These are phyloP conservation scores for Clistopyga incitator DNA, from an alignment of 2,888 invertebrate genomes.

Conservation along the genomic window DNA sequence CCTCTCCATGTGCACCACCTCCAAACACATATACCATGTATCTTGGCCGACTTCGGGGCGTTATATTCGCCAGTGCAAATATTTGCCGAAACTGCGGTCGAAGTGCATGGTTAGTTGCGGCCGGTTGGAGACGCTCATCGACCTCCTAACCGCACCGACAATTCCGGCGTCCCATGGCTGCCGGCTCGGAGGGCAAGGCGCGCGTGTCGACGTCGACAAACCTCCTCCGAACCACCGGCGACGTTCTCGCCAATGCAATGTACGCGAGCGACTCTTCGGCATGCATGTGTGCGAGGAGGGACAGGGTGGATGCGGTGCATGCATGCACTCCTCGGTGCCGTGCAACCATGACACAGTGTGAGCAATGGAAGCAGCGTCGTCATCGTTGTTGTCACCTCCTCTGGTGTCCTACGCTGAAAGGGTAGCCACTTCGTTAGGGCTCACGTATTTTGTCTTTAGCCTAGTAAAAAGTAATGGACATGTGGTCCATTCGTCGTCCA, in stretches of 20 bases:
- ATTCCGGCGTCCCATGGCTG: conserved; percentile 38
- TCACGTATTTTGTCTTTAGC: conserved; percentile 39
- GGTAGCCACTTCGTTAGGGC: conserved; percentile 55
- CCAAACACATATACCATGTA: neutral
- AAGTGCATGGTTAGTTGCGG: conserved; percentile 23
- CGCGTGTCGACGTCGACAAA: conserved; percentile 9
- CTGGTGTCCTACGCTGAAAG: neutral
- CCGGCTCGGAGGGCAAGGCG: conserved; percentile 21
- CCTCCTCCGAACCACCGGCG: conserved; percentile 12
- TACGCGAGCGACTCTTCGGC: conserved; percentile 11
- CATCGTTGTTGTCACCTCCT: neutral
- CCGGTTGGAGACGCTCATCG: conserved; percentile 39
- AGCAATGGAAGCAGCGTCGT: neutral
- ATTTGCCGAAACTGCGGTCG: conserved; percentile 50
- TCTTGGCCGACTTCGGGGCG: conserved; percentile 24
- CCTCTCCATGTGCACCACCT: neutral
- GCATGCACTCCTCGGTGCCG: conserved; percentile 1
- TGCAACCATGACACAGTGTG: neutral
- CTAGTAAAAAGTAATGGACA: neutral
- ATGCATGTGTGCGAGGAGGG: conserved; percentile 2
- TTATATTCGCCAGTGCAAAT: conserved; percentile 55
- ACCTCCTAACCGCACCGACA: conserved; percentile 56
- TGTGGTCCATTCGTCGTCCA: no score
- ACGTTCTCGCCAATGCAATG: conserved; percentile 10
- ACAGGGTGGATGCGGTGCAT: conserved; percentile 9